These are phyloP conservation scores for Nylanderia fulva DNA, from an alignment of 1,140 invertebrate species.

Conservation along the genomic window DNA sequence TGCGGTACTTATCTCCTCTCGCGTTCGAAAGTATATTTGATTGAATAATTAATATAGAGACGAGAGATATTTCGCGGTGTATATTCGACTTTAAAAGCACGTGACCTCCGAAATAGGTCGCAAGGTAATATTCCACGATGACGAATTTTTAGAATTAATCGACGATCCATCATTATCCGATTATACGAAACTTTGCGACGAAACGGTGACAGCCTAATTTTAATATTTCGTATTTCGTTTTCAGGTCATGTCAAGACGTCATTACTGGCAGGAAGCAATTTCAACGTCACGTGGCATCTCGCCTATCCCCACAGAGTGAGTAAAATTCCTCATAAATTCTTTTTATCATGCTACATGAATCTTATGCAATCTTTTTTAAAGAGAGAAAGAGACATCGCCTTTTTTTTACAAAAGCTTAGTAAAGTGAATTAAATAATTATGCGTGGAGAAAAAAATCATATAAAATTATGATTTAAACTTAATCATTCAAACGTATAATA, in stretches of 20 bases:
- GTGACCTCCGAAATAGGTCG: conserved; percentile 29
- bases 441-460: neutral
- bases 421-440: neutral
- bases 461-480: neutral
- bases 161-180: conserved; percentile 6
- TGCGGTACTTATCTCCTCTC: neutral
- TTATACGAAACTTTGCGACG: neutral
- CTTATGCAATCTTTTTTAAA: neutral
- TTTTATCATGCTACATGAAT: neutral
- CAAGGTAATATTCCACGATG: no score
- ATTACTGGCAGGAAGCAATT: conserved; percentile 92
- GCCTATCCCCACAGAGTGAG: conserved; percentile 97
- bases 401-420: neutral
- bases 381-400: neutral
- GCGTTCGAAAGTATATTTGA: neutral
- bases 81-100: neutral
- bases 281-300: conserved; percentile 97
- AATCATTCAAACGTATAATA: neutral
- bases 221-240: conserved; percentile 70
- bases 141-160: conserved; percentile 34
- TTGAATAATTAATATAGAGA: conserved; percentile 48
- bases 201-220: neutral
- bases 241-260: conserved; percentile 93
- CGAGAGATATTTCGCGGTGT: neutral
- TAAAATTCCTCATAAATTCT: conserved; percentile 64